Conservation (phyloP, 2,888 invertebrate genomes). For the Disparrhopalites patrizii region DNA sequence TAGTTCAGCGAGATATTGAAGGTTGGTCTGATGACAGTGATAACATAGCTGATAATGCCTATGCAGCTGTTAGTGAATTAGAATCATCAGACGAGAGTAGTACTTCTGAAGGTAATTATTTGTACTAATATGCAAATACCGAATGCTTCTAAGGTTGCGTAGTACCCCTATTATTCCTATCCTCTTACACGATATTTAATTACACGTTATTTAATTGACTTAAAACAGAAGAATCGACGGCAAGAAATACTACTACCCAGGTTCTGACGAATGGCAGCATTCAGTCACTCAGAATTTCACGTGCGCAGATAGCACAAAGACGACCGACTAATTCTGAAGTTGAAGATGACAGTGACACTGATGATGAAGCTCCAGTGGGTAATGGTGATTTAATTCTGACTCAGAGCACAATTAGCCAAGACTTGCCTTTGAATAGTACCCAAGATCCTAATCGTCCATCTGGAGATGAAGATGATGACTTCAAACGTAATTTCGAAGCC, state of each 20-base stretch:
- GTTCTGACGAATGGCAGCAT: no score
- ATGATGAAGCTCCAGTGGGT: slow-evolving; percentile 3
- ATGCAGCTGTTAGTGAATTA: slow-evolving; percentile 10
- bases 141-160: no score
- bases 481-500: slow-evolving; percentile 3
- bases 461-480: slow-evolving; percentile 7
- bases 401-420: not conserved
- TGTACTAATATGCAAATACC: no score
- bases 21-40: slow-evolving; percentile 56
- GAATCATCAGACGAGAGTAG: slow-evolving; percentile 19
- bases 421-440: slow-evolving; percentile 10
- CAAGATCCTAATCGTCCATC: not conserved
- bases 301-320: no score
- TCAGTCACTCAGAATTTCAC: no score
- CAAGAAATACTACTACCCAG: no score
- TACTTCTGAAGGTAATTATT: not conserved
- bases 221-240: no score
- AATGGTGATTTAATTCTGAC: slow-evolving; percentile 9
- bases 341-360: slow-evolving; percentile 16
- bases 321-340: no score
- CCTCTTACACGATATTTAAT: no score
- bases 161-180: no score
- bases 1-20: slow-evolving; percentile 82
- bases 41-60: slow-evolving; percentile 13
- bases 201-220: no score